A percentile compares a stretch with the other conserved stretches of the same genome.
Conservation (phyloP, 2,113 vertebrate species). For the Sigmodon hispidus region DNA sequence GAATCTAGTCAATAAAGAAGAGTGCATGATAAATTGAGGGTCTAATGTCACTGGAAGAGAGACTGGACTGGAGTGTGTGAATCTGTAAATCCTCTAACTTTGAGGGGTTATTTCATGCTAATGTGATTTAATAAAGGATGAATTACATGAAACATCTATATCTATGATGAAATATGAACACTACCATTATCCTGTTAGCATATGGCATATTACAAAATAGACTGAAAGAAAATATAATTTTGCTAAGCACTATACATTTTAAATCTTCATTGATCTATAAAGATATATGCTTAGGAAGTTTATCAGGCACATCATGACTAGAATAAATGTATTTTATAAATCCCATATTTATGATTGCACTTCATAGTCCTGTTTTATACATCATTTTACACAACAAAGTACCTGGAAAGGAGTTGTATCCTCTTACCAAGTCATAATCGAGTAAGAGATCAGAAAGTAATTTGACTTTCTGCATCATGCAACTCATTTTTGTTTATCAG, state of each 20-base stretch:
- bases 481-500: background rate
- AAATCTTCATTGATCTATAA: constrained; percentile 49
- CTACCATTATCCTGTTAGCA: constrained; percentile 40
- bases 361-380: background rate
- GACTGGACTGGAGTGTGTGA: background rate
- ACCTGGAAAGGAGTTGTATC: background rate
- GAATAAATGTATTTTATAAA: constrained; percentile 32
- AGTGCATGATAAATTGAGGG: fast-evolving
- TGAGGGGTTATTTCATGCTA: background rate
- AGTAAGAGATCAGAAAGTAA: background rate
- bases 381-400: background rate
- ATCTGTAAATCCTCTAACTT: background rate
- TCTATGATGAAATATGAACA: background rate
- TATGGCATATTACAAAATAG: constrained; percentile 29
- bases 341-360: constrained; percentile 1
- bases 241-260: constrained; percentile 57
- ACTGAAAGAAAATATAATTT: constrained; percentile 60
- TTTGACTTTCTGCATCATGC: background rate
- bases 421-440: background rate
- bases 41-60: background rate
- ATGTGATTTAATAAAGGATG: background rate
- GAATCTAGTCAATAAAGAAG: background rate
- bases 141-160: background rate
- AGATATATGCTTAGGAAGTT: constrained; percentile 52
- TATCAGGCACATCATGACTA: constrained; percentile 50